Base-by-base conservation (phyloP, 2,888 invertebrate genomes). In the Clepsis dumicolana region DNA sequence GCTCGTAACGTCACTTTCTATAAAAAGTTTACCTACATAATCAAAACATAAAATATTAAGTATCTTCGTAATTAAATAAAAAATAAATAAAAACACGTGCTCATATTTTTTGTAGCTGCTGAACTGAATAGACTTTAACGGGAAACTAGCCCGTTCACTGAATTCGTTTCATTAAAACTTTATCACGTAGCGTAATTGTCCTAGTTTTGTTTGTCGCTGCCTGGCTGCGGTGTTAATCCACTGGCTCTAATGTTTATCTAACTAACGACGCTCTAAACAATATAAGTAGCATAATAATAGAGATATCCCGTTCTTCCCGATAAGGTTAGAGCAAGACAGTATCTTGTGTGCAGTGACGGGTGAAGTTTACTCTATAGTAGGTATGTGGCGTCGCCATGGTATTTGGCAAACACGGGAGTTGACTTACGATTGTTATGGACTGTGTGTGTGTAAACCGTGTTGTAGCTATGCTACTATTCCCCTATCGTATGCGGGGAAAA, bases 341-440 rank as follows among this genome's bases (percentile, higher is more conserved):
- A 53, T 63, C 29, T 44, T 29, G 52, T 29, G 32, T 52, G 60
- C 44, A 38, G 41, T 27, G n/a, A 41, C 41, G 25, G 41, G n/a
- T 66, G 53, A 60, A 66, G 61, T 61, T 66, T 66, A 54, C 53
- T n/a, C 44, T 53, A 32, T 25, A 41, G 44, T 24, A 61, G 53
- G 61, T 56, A 54, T 54, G 21, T 61, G 21, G 56, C 18, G 12
- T 57, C 32, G 3, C 53, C 61, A 61, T 18, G 54, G 53, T 61
- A 25, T 24, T 24, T 5, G 0, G 24, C 24, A 32, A 32, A 1
- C 29, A n/a, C 25, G 29, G 21, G 66, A 59, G 44, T 53, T 59
- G 53, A 44, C 24, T 25, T 4, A 5, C n/a, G 18, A 21, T n/a
- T 57, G 14, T 38, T 35, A n/a, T 8, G 4, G 32, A 29, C 21